Percentiles rank a stretch among this genome's conserved stretches.
Evolutionary conservation across 2,113 vertebrate species (phyloP).

Genomic region (Antechinus flavipes): DNA sequence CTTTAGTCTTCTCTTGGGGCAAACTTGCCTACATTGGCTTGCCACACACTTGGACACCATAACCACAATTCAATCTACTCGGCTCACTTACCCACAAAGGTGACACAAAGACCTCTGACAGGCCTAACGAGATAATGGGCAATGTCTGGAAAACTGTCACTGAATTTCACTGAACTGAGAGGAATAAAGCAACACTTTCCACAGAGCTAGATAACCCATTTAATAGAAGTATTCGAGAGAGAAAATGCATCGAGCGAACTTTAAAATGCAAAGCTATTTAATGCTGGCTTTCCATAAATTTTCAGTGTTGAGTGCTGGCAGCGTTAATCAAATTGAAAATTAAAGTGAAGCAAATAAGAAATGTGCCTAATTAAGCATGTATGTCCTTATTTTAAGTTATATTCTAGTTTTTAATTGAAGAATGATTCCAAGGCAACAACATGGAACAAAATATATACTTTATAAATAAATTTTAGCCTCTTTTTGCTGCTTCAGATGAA

Average conservation of each 20-base stretch:
- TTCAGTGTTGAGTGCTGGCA: conserved; percentile 68
- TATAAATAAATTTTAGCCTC: conserved; percentile 73
- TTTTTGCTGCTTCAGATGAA: conserved; percentile 75
- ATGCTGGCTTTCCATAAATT: conserved; percentile 79
- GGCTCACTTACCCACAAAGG: not conserved
- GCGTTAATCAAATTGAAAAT: conserved; percentile 75
- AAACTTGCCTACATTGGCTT: conserved; percentile 23
- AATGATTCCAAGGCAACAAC: conserved; percentile 55
- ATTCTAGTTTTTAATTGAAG: conserved; percentile 64
- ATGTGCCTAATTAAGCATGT: conserved; percentile 51
- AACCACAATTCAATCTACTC: conserved; percentile 9
- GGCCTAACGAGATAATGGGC: conserved; percentile 9
- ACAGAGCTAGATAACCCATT: not conserved
- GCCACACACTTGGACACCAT: not conserved
- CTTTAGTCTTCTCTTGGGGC: conserved; percentile 30
- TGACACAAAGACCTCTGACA: not conserved
- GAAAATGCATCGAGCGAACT: not conserved
- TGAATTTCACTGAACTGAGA: conserved; percentile 33
- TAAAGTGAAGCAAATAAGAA: conserved; percentile 73
- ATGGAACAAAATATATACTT: conserved; percentile 65
- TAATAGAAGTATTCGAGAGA: not conserved
- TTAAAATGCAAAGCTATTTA: conserved; percentile 70
- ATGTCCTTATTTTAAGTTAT: conserved; percentile 41
- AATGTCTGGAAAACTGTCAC: conserved; percentile 25
- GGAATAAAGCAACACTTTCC: conserved; percentile 1